Percentiles rank a stretch among this genome's conserved stretches.
phyloP scores from a whole-genome alignment of 2,113 vertebrate species.

The Tachycineta bicolor region DNA sequence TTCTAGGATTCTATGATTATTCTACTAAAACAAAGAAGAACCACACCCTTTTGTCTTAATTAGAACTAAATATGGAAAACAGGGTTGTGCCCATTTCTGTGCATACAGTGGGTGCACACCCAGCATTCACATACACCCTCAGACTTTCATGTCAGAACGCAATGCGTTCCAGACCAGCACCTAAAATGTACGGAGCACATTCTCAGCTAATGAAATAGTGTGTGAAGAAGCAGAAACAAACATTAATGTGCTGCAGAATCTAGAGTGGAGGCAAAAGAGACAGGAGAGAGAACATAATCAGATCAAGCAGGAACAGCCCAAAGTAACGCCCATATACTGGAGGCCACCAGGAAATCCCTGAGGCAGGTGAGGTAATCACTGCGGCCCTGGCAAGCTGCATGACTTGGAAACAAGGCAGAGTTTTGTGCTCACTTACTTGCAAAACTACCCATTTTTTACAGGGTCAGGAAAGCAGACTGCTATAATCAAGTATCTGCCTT shows the following conservation, averaged over 20 bases:
- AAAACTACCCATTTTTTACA: background rate
- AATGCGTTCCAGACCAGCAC: background rate
- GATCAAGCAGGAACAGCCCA: background rate
- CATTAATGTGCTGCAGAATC: background rate
- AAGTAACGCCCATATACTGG: background rate
- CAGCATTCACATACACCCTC: accelerated
- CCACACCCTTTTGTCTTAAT: background rate
- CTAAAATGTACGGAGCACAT: background rate
- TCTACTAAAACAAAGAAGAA: background rate
- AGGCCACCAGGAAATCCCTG: background rate
- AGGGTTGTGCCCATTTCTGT: background rate
- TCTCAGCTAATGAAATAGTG: accelerated
- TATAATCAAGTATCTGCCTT: background rate
- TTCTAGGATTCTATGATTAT: background rate
- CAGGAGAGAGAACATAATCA: background rate
- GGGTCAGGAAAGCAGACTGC: background rate
- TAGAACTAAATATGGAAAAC: background rate
- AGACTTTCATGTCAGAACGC: accelerated
- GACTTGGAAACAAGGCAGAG: background rate
- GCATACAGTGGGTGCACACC: background rate
- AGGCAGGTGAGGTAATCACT: background rate
- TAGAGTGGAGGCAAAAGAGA: background rate
- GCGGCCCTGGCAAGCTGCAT: background rate
- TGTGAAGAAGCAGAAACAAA: background rate
- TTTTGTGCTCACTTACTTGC: background rate